Conservation (phyloP, 2,113 vertebrate genomes). For the Ursus arctos region DNA sequence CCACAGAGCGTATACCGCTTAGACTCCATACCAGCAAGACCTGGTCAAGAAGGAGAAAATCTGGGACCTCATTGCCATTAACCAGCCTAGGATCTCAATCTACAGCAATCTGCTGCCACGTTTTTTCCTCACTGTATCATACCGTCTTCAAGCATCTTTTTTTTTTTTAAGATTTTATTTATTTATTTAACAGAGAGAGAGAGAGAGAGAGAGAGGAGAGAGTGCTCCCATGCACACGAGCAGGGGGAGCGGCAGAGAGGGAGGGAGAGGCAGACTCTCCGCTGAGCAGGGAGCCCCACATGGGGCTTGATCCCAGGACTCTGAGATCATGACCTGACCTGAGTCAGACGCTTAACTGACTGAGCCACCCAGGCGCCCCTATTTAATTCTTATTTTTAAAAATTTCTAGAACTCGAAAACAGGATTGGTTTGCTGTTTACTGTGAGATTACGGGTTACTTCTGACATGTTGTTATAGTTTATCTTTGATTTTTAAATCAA, state of each 20-base stretch:
- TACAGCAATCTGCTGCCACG: neutral
- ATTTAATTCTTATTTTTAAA: neutral
- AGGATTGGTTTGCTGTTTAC: neutral
- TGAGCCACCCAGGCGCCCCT: neutral
- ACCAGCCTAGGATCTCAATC: accelerated
- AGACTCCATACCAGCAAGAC: neutral
- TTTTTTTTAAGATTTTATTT: no score
- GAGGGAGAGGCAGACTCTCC: no score
- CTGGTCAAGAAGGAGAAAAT: neutral
- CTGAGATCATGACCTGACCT: no score
- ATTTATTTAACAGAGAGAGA: no score
- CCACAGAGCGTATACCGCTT: accelerated
- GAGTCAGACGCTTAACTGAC: no score
- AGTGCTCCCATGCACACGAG: no score
- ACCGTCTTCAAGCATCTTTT: neutral
- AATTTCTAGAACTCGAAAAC: neutral
- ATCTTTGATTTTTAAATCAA: neutral
- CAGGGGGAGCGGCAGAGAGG: no score
- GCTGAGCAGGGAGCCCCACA: no score
- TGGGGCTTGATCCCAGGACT: no score
- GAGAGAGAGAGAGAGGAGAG: no score
- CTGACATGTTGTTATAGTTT: neutral
- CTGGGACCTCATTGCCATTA: accelerated
- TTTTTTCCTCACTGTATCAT: neutral
- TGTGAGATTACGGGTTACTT: neutral